Conservation (phyloP, 2,797 vertebrate species). For the Cossypha heuglini region DNA sequence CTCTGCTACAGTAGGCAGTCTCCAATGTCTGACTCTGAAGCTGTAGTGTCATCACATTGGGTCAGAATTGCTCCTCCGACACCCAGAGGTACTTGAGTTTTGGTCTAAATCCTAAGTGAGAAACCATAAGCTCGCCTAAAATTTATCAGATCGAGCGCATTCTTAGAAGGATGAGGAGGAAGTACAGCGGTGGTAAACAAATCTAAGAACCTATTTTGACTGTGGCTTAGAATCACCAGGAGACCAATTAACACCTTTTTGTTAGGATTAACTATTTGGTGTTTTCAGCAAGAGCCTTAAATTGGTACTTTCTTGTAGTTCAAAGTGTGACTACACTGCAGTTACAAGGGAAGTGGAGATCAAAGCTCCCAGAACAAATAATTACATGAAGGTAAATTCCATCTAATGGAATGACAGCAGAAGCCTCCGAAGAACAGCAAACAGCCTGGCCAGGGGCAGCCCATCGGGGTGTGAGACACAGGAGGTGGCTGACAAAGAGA, state of each 20-base stretch:
- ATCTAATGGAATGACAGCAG: slow-evolving; percentile 49
- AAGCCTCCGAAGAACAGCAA: slow-evolving; percentile 39
- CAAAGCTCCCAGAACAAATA: slow-evolving; percentile 74
- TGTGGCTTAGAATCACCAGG: slow-evolving; percentile 54
- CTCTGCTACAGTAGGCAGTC: not conserved
- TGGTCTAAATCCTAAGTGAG: not conserved
- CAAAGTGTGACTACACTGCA: slow-evolving; percentile 53
- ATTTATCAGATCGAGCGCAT: not conserved
- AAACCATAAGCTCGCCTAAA: not conserved
- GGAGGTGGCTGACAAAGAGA: slow-evolving; percentile 34
- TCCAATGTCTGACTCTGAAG: not conserved
- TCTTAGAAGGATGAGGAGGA: slow-evolving; percentile 28
- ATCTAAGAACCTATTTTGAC: slow-evolving; percentile 31
- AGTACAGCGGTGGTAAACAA: slow-evolving; percentile 57
- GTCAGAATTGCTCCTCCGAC: not conserved
- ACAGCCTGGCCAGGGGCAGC: slow-evolving; percentile 16
- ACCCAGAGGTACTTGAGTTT: not conserved
- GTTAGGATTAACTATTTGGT: slow-evolving; percentile 63
- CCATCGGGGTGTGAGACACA: not conserved
- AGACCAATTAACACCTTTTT: slow-evolving; percentile 74
- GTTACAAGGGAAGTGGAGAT: slow-evolving; percentile 66
- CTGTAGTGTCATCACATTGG: not conserved
- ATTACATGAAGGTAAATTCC: slow-evolving; percentile 62
- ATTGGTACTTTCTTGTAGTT: slow-evolving; percentile 62
- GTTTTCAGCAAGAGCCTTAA: slow-evolving; percentile 66